Evolutionary conservation across 2,888 invertebrate genomes (phyloP), one percentile per base, ranked within the genome.

Genomic region (Formica aserva): DNA sequence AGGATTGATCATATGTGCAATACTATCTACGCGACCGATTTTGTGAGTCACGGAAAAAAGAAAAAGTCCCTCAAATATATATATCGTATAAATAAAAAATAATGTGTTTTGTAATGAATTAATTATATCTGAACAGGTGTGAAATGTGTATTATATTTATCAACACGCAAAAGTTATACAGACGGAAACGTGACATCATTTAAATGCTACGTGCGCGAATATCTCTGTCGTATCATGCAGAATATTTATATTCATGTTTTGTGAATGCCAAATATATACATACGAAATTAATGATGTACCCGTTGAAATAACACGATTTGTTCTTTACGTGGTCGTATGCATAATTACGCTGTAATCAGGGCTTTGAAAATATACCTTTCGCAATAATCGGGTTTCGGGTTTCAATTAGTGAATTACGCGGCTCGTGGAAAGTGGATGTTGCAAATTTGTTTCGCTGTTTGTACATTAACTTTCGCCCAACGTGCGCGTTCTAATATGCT

Each of bases 181-280:
- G n/a, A 65, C 2, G 26, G 3, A 63, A 63, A 45, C 32, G 15
- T 15, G 15, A 35, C 35, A 52, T 41, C 29, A 66, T 15, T 55
- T 29, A 38, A 66, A 55, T 32, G 15, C 6, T 8, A 52, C 52
- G n/a, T n/a, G 6, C 52, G 32, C 29, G 5, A 55, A 26, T 26
- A 65, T 35, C 13, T 66, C 1, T 55, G 18, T 38, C 35, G 18
- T 15, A 38, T 41, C 32, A 41, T 29, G 26, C n/a, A 41, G 11
- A 48, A 67, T 57, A 55, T 66, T 13, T 11, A 38, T 77, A 77
- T n/a, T 66, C n/a, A 38, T 4, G 15, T 77, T 77, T 67, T 41
- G 29, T 3, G 41, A 55, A 66, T 29, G 11, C n/a, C 66, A 66
- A 29, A 67, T 57, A 6, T 78, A 22, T 41, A 52, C n/a, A 52